Evolutionary conservation across 2,888 invertebrate species (phyloP).

Genomic region (Zonitis immaculata): DNA sequence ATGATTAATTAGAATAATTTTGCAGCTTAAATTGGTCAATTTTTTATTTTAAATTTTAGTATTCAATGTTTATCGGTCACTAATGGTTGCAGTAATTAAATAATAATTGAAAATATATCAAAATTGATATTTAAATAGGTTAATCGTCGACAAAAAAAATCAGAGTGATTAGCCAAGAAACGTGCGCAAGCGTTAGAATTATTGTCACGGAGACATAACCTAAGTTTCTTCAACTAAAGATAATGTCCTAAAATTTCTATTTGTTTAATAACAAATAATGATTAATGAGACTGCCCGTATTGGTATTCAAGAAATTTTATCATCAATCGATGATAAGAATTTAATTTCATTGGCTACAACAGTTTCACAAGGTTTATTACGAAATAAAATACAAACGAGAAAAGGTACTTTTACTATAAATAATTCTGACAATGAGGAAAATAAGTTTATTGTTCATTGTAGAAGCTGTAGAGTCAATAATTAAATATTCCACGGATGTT

Average conservation of each 20-base stretch:
- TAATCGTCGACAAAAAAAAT: too few relatives aligned
- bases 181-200: not conserved
- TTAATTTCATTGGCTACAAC: conserved; percentile 35
- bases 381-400: conserved; percentile 29
- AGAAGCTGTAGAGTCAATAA: conserved; percentile 54
- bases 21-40: too few relatives aligned
- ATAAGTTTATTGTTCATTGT: conserved; percentile 3
- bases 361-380: conserved; percentile 41
- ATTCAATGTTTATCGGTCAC: too few relatives aligned
- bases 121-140: too few relatives aligned
- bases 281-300: conserved; percentile 19
- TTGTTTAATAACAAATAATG: not conserved
- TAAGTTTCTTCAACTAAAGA: not conserved
- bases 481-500: conserved; percentile 50
- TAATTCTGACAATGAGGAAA: not conserved
- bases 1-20: too few relatives aligned
- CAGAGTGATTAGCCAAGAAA: not conserved
- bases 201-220: not conserved
- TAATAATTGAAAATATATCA: too few relatives aligned
- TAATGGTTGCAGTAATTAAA: too few relatives aligned
- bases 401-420: conserved; percentile 30
- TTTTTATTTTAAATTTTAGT: too few relatives aligned
- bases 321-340: conserved; percentile 33
- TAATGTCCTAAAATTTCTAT: not conserved
- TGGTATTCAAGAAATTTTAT: conserved; percentile 22